Conservation (phyloP, 2,113 vertebrate species). For the Mus pahari region DNA sequence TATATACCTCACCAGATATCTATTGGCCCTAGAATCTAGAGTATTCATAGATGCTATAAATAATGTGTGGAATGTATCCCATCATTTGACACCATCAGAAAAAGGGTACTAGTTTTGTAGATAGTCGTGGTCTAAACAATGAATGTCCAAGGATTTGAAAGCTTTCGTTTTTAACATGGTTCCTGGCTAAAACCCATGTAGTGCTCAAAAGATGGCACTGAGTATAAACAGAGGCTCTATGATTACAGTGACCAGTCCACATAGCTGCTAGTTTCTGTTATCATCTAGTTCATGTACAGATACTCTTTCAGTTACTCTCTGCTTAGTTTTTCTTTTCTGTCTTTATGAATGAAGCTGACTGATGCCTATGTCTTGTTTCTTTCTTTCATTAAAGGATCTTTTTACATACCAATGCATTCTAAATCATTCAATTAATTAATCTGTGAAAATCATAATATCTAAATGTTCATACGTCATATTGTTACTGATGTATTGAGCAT, state of each 20-base stretch:
- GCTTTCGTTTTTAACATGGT: neutral
- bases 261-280: no score
- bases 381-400: neutral
- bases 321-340: no score
- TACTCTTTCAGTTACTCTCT: no score
- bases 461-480: neutral
- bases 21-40: neutral
- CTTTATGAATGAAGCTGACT: neutral
- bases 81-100: neutral
- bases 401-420: neutral
- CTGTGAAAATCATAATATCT: neutral
- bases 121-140: neutral
- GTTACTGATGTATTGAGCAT: neutral
- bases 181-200: neutral
- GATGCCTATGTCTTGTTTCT: neutral
- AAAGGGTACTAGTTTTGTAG: neutral
- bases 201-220: no score
- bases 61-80: neutral
- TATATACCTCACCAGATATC: neutral
- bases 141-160: no score
- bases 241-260: no score
- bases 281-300: no score
- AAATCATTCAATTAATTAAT: neutral
- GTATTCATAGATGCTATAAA: neutral
- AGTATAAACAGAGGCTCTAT: no score